Conservation (phyloP, 2,113 vertebrate genomes). For the Peromyscus polionotus region DNA sequence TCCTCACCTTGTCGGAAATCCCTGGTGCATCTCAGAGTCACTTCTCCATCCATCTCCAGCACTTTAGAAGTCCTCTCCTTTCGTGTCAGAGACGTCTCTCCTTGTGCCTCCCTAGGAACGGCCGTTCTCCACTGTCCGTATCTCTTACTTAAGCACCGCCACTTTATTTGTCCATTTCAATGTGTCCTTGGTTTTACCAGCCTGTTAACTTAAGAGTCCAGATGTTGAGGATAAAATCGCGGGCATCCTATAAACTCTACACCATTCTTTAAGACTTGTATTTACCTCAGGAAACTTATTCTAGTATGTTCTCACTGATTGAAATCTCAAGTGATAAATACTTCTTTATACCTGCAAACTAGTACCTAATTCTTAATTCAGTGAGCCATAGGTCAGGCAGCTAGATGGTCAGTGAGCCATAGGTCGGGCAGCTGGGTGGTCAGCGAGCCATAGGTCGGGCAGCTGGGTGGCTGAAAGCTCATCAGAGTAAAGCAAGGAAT, state of each 20-base stretch:
- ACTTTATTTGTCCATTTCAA: not conserved
- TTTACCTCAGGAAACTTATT: constrained; percentile 71
- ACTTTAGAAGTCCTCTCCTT: constrained; percentile 41
- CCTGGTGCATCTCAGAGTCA: constrained; percentile 39
- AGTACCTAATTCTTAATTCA: constrained; percentile 52
- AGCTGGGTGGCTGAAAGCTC: not conserved
- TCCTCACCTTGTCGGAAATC: constrained; percentile 53
- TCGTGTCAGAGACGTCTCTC: not conserved
- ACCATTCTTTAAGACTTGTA: constrained; percentile 15
- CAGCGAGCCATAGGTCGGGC: not conserved
- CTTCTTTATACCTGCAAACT: not conserved
- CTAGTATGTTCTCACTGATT: not conserved
- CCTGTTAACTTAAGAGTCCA: not conserved
- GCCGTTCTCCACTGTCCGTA: not conserved
- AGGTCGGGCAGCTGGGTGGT: constrained; percentile 29
- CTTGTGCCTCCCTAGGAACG: not conserved
- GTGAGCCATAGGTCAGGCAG: constrained; percentile 65
- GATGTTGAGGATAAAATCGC: not conserved
- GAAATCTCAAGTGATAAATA: constrained; percentile 36
- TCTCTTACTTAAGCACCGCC: not conserved
- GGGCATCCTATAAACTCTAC: not conserved
- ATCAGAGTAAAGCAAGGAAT: not conserved
- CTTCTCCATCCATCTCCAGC: constrained; percentile 35
- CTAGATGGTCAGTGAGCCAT: not conserved
- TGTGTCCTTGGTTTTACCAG: not conserved